Evolutionary conservation across 2,113 vertebrate species (phyloP), one percentile per base, ranked within the genome.

Genomic region (Varanus komodoensis): DNA sequence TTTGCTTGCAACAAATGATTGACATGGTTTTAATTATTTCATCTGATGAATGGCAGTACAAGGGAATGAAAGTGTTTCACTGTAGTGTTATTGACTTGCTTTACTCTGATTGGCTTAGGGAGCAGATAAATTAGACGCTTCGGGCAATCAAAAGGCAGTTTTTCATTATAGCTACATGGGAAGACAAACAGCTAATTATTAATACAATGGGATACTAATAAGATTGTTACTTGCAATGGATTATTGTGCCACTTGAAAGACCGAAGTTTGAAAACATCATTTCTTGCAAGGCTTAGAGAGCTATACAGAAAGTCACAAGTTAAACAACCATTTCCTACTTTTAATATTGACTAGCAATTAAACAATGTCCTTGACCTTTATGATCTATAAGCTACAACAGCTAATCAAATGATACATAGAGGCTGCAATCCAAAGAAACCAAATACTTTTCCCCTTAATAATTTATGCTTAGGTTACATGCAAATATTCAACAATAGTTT

Each of bases 151-250:
- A 87, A 95, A 92, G 89, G 74, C 29, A 94, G 81, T 81, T 90
- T 85, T 87, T 91, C 80, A 91, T 68, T 0, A 0, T 38, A 93
- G 54, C 86, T 89, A 15, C 74, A 92, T 82, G 89, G 78, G 61
- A 87, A 78, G 48, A 50, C 91, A 86, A 86, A 86, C 93, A 93
- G 11, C 80, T 92, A 93, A 91, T 88, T 87, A 93, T 87, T 87
- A 91, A 82, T 27, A 75, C 54, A 93, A 90, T 91, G 81, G 91
- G 92, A 90, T 89, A 86, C 90, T 91, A 90, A 91, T 68, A 92
- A 85, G 52, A 21, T 92, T 92, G 90, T 64, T 94, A 88, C 86
- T 87, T 38, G 74, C 32, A 87, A 34, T 84, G 38, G 38, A 93
- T 89, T 91, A 89, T 85, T 48, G 79, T 83, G 64, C 5, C 93